Percentiles rank a stretch among this genome's conserved stretches.
Evolutionary conservation across 1,140 invertebrate species (phyloP).

Genomic region (Tribolium madens): DNA sequence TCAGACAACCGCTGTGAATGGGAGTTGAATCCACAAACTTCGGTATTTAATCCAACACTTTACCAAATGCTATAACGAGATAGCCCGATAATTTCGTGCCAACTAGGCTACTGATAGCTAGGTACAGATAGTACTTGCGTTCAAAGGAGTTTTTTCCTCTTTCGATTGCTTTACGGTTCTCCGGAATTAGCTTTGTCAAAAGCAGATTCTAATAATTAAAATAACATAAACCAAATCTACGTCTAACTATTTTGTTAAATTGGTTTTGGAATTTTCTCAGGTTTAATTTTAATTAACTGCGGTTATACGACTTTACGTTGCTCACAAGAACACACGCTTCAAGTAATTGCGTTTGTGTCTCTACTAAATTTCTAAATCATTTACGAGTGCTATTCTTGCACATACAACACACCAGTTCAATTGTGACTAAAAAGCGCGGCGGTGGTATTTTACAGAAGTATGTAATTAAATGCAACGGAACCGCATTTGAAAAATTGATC

Average conservation of each 20-base stretch:
- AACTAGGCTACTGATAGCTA: constrained; percentile 26
- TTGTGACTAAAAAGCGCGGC: too few species aligned
- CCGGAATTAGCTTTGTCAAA: constrained; percentile 16
- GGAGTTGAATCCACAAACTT: constrained; percentile 38
- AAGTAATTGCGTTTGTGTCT: constrained; percentile 22
- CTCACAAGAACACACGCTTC: constrained; percentile 24
- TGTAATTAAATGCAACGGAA: neutral
- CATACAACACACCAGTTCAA: neutral
- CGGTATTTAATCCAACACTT: constrained; percentile 35
- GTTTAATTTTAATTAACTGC: constrained; percentile 20
- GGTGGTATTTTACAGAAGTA: too few species aligned
- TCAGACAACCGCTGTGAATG: constrained; percentile 35
- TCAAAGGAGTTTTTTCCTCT: constrained; percentile 12
- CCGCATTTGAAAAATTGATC: neutral
- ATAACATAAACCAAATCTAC: constrained; percentile 12
- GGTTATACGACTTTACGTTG: constrained; percentile 14
- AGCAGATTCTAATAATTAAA: constrained; percentile 22
- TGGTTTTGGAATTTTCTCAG: constrained; percentile 23
- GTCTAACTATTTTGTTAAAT: constrained; percentile 14
- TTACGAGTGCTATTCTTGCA: neutral
- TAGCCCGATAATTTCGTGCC: constrained; percentile 36
- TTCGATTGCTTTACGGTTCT: neutral
- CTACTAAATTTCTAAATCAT: constrained; percentile 9
- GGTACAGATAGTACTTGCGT: neutral
- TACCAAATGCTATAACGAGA: constrained; percentile 28